Base-by-base conservation (phyloP, 1,140 invertebrate species). In the Nasonia vitripennis region DNA sequence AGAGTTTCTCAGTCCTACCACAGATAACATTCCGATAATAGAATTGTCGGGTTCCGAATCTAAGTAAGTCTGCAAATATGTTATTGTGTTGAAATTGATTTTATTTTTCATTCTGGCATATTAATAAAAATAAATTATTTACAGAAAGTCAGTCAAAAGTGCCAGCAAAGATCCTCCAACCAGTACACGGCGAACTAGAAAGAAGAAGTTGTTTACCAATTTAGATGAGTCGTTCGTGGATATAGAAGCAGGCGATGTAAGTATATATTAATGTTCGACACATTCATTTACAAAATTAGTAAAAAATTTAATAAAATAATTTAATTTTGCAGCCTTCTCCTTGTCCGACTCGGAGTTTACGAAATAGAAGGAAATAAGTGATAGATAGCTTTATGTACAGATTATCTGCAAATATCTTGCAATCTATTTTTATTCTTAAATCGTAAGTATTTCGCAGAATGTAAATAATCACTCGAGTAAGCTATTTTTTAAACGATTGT, bases 41-140 rank as follows among this genome's bases (percentile, higher is more conserved):
- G 90, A 91, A 12, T 81, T 90, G 17, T 90, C 89, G 7, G 86
- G 83, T 3, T 90, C 89, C 1, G 89, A 90, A 62, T 88, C 89
- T 0, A 90, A 89, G 87, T 89, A 78, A 81, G 11, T 55, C 75
- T 78, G 51, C n/a, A 68, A 17, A 41, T 11, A 48, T 31, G 31
- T 23, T 45, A 75, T 68, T 45, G 11, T 45, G 68, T 81, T 80
- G n/a, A 74, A 17, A 67, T 75, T 23, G 23, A 70, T 70, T 41
- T 70, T 34, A 10, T 82, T 51, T 55, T 62, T 45, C 9, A 41
- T 3, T 74, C 17, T 62, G 7, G 9, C 7, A 45, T 70, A 51
- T 11, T 31, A n/a, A 74, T 62, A 75, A n/a, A 48, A 45, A 45
- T 17, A 45, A n/a, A 11, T 70, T 55, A 77, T 14, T 70, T 70